These are phyloP conservation scores for Corythoichthys haematopterus DNA, from an alignment of 2,113 vertebrate genomes.

Conservation along the genomic window DNA sequence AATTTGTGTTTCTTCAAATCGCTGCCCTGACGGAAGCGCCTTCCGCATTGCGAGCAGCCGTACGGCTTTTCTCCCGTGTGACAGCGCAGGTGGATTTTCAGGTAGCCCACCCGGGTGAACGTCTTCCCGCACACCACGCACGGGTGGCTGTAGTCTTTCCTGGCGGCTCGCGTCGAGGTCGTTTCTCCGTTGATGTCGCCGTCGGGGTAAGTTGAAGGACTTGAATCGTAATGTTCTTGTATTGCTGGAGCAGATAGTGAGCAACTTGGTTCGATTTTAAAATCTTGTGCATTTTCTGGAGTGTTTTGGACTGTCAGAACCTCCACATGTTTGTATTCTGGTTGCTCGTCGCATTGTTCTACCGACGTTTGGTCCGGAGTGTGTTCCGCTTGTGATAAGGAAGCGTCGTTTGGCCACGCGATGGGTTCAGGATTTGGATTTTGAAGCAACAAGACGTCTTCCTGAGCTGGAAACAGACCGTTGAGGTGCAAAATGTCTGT, in stretches of 20 bases:
- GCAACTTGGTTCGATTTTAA: conserved; percentile 42
- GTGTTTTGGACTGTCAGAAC: not conserved
- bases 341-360: conserved; percentile 17
- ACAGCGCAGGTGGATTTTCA: conserved; percentile 70
- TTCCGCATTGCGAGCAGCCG: conserved; percentile 64
- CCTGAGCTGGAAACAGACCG: conserved; percentile 11
- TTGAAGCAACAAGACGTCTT: not conserved
- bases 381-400: conserved; percentile 6
- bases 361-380: not conserved
- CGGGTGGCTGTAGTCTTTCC: conserved; percentile 36
- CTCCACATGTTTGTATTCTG: conserved; percentile 15
- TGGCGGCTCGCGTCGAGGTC: conserved; percentile 18
- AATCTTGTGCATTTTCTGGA: conserved; percentile 3
- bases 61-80: conserved; percentile 75
- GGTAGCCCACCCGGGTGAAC: conserved; percentile 65
- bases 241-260: conserved; percentile 4
- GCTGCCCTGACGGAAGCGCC: conserved; percentile 68
- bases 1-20: conserved; percentile 73
- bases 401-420: not conserved
- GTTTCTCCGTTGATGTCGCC: conserved; percentile 18
- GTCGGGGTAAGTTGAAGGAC: conserved; percentile 20
- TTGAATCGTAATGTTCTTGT: conserved; percentile 2
- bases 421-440: conserved; percentile 3
- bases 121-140: conserved; percentile 67
- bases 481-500: conserved; percentile 15